Evolutionary conservation across 1,140 invertebrate species (phyloP), one percentile per base, ranked within the genome.

Genomic region (Zeugodacus cucurbitae): DNA sequence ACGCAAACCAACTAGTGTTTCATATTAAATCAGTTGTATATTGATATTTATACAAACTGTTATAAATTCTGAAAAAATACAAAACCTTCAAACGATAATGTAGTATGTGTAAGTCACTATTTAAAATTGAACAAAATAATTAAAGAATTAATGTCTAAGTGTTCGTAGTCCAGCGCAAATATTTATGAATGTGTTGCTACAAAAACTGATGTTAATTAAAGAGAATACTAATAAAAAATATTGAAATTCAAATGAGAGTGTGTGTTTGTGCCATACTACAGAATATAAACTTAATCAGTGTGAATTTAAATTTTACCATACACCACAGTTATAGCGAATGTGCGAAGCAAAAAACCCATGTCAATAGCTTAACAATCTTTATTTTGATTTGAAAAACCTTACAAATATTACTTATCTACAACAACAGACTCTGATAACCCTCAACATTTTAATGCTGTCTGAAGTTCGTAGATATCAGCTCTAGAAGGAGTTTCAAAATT

Each of bases 191-290:
- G 86, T 57, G 26, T 59, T 87, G 37, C 34, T 41, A 59, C 54
- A 14, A 57, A 58, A 87, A 26, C 26, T 86, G 44, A 86, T 41
- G 22, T 86, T 34, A 48, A 17, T 54, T 34, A 86, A 86, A 54
- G 26, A 59, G 22, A 29, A 87, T 59, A 87, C 57, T 37, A 82
- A 48, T 82, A 48, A 82, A 82, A 70, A 48, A 82, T 82, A 74
- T 74, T 37, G 34, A 74, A 70, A 37, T 22, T 22, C 22, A 74
- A 37, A 37, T 37, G 14, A 41, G 29, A 67, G 34, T 67, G 4
- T 67, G 14, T 29, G 26, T 67, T 67, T 34, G 64, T 67, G n/a
- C 20, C n/a, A 26, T 6, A 59, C 7, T 67, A 10, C 4, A 67
- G 2, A 29, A 67, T 11, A 67, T 67, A 67, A 48, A 48, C 14